Evolutionary conservation across 2,113 vertebrate genomes (phyloP), one percentile per base, ranked within the genome.

Genomic region (Mus spicilegus): DNA sequence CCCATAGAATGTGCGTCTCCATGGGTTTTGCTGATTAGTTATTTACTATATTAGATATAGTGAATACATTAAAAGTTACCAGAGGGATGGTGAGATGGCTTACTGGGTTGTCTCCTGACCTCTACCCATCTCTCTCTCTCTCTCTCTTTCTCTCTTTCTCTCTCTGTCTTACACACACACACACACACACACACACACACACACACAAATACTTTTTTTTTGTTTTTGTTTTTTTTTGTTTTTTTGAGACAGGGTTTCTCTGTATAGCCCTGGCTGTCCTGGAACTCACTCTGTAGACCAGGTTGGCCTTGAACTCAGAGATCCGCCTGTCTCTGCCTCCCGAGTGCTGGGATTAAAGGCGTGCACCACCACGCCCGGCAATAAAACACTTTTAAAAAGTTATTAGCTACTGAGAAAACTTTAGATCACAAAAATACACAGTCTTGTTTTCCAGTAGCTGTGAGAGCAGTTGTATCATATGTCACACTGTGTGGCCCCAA

Each of bases 1-100:
- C 7, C 42, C 65, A 75, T 28, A 95, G 30, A 91, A 88, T 39
- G 93, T 95, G 87, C 12, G 72, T 96, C 72, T 94, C 84, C 70
- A 9, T 90, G n/a, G 36, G 36, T 61, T 91, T 85, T 92, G 30
- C 65, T 8, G 78, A 11, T 76, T 39, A n/a, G 17, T 92, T 69
- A 13, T 91, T 87, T n/a, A 78, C 82, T 73, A 2, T 49, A 63
- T 77, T 94, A 54, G 87, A 77, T 67, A 1, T 70, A 26, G 24
- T 58, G 39, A 69, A 69, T 77, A 11, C 61, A 58, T 87, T 36
- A 19, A 42, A 77, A 78, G 20, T 87, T 76, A 78, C 20, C 26
- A 89, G 94, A 54, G 42, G 5, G 17, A 42, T 33, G 82, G 26
- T 65, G 82, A 65, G 61, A 8, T 85, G 28, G 56, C 36, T 82